Base-by-base conservation (phyloP, 2,888 invertebrate species). In the Sminthurinus aureus region DNA sequence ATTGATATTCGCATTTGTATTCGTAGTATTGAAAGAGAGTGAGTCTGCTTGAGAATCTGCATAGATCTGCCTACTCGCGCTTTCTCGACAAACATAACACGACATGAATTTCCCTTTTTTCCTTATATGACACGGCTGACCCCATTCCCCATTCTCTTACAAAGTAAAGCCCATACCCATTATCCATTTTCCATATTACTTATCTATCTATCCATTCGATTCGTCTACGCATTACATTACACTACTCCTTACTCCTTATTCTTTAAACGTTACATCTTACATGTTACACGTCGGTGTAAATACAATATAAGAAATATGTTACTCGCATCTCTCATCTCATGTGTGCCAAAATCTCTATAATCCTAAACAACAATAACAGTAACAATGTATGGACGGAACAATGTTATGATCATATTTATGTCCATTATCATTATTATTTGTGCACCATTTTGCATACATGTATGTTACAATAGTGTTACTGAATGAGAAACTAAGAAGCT, bases 81-180 rank as follows among this genome's bases (percentile, higher is more conserved):
- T 81, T 81, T 81, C 81, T 74, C 81, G 20, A 81, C 76, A 52
- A 22, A 76, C 76, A 24, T 22, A 58, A 75, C 20, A 74, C 73
- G 73, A 74, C 81, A 81, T 64, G 81, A 75, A 58, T 83, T 83
- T 83, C 83, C 83, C 83, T 83, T 83, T 78, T 82, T 83, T 77
- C 83, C 83, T 78, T 83, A 83, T 83, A 78, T 83, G 83, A 78
- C 83, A 78, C 78, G 71, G 77, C 51, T 71, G 83, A 83, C 83
- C 83, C 73, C 83, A 83, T 83, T 83, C 52, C n/a, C n/a, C n/a
- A n/a, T 71, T 22, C 3, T 38, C 1, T 6, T 67, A 38, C 38
- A 38, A 38, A 38, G 26, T n/a, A 67, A 76, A 80, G 67, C 81
- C 74, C 74, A 73, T 20, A 81, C 74, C 81, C 64, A 81, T 75